A percentile compares a stretch with the other conserved stretches of the same genome.
These are phyloP conservation scores for Luffia ferchaultella DNA, from an alignment of 2,888 invertebrate genomes.

Conservation along the genomic window DNA sequence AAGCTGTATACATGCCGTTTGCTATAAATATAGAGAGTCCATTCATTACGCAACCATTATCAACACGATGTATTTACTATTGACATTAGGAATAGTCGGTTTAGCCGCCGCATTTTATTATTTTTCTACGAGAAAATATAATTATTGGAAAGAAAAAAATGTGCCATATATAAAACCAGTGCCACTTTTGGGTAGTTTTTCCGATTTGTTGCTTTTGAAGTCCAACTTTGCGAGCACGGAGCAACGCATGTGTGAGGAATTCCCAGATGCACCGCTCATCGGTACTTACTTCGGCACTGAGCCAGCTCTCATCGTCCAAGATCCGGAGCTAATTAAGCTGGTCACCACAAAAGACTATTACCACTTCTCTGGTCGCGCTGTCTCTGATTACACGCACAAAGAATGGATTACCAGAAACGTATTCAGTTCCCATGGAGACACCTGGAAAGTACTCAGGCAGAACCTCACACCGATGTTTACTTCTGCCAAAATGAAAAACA, in stretches of 20 bases:
- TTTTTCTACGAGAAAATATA: constrained; percentile 13
- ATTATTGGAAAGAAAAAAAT: constrained; percentile 4
- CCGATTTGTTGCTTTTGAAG: not conserved
- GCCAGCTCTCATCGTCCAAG: constrained; percentile 18
- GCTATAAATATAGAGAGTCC: no score
- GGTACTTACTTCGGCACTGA: constrained; percentile 12
- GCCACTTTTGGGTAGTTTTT: constrained; percentile 4
- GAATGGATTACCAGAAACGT: constrained; percentile 21
- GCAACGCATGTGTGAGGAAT: constrained; percentile 8
- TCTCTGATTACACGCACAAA: constrained; percentile 16
- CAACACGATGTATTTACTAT: constrained; percentile 3
- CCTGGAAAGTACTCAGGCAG: constrained; percentile 23
- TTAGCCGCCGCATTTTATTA: not conserved
- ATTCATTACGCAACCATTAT: no score
- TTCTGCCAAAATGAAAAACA: constrained; percentile 23
- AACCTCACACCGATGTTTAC: constrained; percentile 23
- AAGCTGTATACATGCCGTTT: no score
- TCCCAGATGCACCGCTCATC: constrained; percentile 8
- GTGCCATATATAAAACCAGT: constrained; percentile 4
- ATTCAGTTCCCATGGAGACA: constrained; percentile 22
- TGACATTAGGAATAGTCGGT: not conserved
- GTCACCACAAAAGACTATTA: constrained; percentile 23
- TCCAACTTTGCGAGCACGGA: not conserved
- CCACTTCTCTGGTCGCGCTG: constrained; percentile 22
- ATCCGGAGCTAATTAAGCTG: constrained; percentile 22